Base-by-base conservation (phyloP, 1,140 invertebrate species). In the Holotrichia oblita region DNA sequence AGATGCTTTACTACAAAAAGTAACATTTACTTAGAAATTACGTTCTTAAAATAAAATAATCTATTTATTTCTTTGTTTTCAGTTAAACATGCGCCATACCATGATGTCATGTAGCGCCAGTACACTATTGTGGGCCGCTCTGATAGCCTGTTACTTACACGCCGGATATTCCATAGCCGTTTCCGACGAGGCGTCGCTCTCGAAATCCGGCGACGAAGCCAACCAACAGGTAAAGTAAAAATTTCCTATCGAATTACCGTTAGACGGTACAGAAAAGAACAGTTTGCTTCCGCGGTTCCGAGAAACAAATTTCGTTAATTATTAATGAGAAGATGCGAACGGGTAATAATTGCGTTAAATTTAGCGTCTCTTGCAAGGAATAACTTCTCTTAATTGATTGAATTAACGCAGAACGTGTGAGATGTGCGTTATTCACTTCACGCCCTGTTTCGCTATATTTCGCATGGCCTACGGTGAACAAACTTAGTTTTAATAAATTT, bases 171-270 rank as follows among this genome's bases (percentile, higher is more conserved):
- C 69, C 14, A 55, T 59, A 14, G 79, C 77, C 34, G 77, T 72
- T 40, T 69, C 79, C 76, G 79, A 82, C 61, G 42, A 77, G 40
- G 27, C 77, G 40, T 69, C 61, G 12, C 44, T 69, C 40, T 17
- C 20, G n/a, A 82, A 82, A 78, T 77, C 79, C 22, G 64, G 48
- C 61, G 78, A 80, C 27, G 79, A 82, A n/a, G 22, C 61, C 17
- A 69, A 69, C 61, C 61, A 69, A 69, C 61, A 69, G 61, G 61
- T 69, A 69, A 64, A 80, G 78, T 80, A 80, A 80, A n/a, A 80
- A 72, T 59, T 61, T 48, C 59, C 40, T 59, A 41, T 64, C 73
- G 22, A 14, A 69, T 69, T 69, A 69, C 22, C 22, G 22, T 55
- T 17, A 27, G 22, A 9, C 61, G 48, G n/a, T 17, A 6, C 48